These are phyloP conservation scores for Tetramorium simillimum DNA, from an alignment of 1,140 invertebrate genomes.

Conservation along the genomic window DNA sequence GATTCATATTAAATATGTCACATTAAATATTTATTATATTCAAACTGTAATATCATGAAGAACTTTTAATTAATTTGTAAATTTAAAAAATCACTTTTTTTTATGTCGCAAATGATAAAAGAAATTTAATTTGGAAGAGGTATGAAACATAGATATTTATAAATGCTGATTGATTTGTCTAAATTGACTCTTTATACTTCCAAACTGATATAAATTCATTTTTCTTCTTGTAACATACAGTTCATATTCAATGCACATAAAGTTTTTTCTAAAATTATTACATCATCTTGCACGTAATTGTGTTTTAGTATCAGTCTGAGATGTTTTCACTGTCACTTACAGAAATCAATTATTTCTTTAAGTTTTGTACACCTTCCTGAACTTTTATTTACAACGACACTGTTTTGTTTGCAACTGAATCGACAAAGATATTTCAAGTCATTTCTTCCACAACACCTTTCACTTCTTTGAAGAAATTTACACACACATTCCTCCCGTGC, in stretches of 20 bases:
- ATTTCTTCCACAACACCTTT: slow-evolving; percentile 1
- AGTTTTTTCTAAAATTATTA: neutral
- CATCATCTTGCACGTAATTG: neutral
- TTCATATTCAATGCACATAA: neutral
- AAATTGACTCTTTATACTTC: neutral
- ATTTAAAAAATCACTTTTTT: neutral
- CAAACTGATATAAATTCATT: neutral
- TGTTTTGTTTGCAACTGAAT: neutral
- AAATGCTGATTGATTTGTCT: neutral
- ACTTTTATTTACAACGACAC: slow-evolving; percentile 12
- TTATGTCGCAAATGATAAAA: neutral
- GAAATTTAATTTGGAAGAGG: neutral
- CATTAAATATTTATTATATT: neutral
- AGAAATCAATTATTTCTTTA: neutral
- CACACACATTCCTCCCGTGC: neutral
- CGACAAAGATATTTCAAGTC: neutral
- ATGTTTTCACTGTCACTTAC: slow-evolving; percentile 26
- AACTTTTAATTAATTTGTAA: neutral
- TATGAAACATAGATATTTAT: neutral
- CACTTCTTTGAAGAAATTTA: neutral
- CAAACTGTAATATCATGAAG: neutral
- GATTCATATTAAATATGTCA: neutral
- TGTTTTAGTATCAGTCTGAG: neutral
- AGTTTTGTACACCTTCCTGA: neutral
- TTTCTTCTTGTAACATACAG: neutral